Evolutionary conservation across 2,888 invertebrate genomes (phyloP), one percentile per base, ranked within the genome.

Genomic region (Aromia moschata): DNA sequence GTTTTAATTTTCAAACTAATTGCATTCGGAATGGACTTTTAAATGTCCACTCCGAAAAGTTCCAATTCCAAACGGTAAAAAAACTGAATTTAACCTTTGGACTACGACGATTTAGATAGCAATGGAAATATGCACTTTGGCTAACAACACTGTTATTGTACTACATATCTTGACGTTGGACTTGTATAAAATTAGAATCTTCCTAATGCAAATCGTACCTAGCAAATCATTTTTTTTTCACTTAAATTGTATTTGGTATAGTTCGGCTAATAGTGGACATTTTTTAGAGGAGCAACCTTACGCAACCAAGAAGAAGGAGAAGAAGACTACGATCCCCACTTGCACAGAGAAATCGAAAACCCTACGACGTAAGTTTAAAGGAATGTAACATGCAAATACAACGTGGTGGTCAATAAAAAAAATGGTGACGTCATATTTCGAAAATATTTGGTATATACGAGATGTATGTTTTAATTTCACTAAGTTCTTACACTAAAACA

Each of bases 301-400:
- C 56, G 49, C 18, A 49, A 30, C 15, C 58, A 62, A 56, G 52
- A 59, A 3, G 64, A 58, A 7, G 53, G 51, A 5, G 73, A 60
- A n/a, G 79, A 80, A 25, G 78, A 79, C 41, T 91, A 88, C 71
- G 89, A 91, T 78, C 91, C 91, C 0, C 90, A 89, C 74, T 74
- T 83, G 2, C 85, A 91, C 73, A 83, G 91, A 47, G 84, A 85
- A 62, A 83, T 88, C 10, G 84, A 85, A 44, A 86, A 86, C 77
- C 90, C 91, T 0, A 91, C 91, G 16, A 86, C 90, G 91, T 91
- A 80, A 87, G 87, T 83, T 61, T n/a, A 31, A 7, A 25, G 7
- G n/a, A n/a, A n/a, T n/a, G n/a, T n/a, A n/a, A n/a, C n/a, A n/a
- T n/a, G n/a, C n/a, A n/a, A n/a, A n/a, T n/a, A n/a, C n/a, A n/a